These are phyloP conservation scores for Erinaceus europaeus DNA, from an alignment of 2,113 vertebrate species.

Conservation along the genomic window DNA sequence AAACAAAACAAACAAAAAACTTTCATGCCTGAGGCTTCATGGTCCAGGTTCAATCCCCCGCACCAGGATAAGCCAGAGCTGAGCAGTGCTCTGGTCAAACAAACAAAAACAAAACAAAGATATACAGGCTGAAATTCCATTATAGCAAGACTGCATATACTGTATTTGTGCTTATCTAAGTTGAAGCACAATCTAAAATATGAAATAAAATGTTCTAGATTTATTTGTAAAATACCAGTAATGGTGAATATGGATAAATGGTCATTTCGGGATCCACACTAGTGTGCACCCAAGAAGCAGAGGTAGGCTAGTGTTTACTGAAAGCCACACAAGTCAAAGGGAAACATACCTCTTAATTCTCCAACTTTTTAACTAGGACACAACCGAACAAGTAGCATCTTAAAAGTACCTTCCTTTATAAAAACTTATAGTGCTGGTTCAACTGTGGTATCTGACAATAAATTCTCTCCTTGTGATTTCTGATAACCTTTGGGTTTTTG, in stretches of 20 bases:
- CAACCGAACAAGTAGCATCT: not conserved
- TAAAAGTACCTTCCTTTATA: constrained; percentile 11
- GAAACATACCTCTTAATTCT: not conserved
- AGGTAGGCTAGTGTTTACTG: constrained; percentile 30
- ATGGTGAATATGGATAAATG: not conserved
- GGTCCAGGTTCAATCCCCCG: no score
- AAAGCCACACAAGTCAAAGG: not conserved
- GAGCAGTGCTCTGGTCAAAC: no score
- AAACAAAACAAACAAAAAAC: no score
- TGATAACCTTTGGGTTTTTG: not conserved
- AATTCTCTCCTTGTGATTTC: not conserved
- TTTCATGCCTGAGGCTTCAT: no score
- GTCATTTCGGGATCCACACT: not conserved
- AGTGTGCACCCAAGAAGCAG: not conserved
- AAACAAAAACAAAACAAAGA: no score
- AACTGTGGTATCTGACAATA: constrained; percentile 4
- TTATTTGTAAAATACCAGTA: constrained; percentile 19
- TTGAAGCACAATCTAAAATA: constrained; percentile 29
- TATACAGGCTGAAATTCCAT: constrained; percentile 27
- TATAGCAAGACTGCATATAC: constrained; percentile 41
- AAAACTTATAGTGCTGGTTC: not conserved
- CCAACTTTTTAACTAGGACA: not conserved
- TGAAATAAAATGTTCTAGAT: constrained; percentile 26
- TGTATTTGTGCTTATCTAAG: constrained; percentile 55
- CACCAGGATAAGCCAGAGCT: no score